Conservation (phyloP, 2,888 invertebrate genomes). For the Itoplectis maculator region DNA sequence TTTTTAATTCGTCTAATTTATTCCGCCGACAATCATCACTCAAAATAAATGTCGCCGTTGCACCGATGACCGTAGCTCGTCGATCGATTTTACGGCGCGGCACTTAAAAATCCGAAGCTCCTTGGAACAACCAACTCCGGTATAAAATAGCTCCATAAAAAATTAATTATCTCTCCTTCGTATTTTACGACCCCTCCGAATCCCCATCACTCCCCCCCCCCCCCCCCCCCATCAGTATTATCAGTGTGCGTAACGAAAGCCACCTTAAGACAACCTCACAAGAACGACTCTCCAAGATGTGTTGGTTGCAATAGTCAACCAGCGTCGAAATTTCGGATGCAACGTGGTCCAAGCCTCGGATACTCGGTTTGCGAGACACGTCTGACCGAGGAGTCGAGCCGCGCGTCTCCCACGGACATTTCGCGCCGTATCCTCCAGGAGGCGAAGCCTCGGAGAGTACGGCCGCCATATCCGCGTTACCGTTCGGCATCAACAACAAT, state of each 20-base stretch:
- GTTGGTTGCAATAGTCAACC: not conserved
- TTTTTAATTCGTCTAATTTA: too few relatives aligned
- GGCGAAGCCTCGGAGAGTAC: too few relatives aligned
- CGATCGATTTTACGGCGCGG: too few relatives aligned
- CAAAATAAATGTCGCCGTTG: too few relatives aligned
- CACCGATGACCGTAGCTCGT: too few relatives aligned
- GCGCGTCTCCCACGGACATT: slow-evolving; percentile 61
- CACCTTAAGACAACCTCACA: not conserved
- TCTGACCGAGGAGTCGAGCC: slow-evolving; percentile 70
- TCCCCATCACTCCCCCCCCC: not conserved
- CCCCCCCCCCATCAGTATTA: not conserved
- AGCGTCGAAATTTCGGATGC: slow-evolving; percentile 58
- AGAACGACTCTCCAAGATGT: slow-evolving; percentile 54
- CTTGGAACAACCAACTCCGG: too few relatives aligned
- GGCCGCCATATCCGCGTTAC: slow-evolving; percentile 78
- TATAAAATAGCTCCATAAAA: not conserved
- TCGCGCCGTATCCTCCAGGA: slow-evolving; percentile 53
- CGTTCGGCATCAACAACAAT: slow-evolving; percentile 84
- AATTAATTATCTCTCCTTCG: not conserved
- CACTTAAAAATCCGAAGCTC: too few relatives aligned
- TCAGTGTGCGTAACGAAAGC: not conserved
- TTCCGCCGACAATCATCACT: too few relatives aligned
- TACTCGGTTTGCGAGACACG: slow-evolving; percentile 84
- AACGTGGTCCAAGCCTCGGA: slow-evolving; percentile 58
- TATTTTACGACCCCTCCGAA: not conserved